These are phyloP conservation scores for Philonicus albiceps DNA, from an alignment of 2,888 invertebrate species.

Conservation along the genomic window DNA sequence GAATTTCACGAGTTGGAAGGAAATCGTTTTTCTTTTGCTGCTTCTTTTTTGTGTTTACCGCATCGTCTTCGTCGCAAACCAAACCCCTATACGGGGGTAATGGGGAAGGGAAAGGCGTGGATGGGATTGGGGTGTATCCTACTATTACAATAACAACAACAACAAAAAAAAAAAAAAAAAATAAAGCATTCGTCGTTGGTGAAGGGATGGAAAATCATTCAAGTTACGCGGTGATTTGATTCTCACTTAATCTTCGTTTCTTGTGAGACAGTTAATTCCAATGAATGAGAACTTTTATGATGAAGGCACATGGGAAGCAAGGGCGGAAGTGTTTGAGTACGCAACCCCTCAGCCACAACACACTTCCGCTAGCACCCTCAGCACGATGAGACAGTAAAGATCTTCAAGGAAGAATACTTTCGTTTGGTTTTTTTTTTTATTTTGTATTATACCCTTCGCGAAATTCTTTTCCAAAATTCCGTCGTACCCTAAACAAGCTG, in stretches of 20 bases:
- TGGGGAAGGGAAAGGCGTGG: not conserved
- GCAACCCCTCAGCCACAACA: not conserved
- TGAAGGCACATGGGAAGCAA: not conserved
- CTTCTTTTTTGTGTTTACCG: not conserved
- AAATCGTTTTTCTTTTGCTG: conserved; percentile 12
- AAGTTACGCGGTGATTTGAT: conserved; percentile 30
- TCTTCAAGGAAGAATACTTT: not conserved
- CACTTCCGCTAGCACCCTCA: not conserved
- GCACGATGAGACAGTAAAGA: not conserved
- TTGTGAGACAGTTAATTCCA: conserved; percentile 32
- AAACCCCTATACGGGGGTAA: not conserved
- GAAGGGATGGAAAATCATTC: conserved; percentile 24
- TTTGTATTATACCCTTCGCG: not conserved
- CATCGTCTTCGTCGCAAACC: not conserved
- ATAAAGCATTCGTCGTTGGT: not conserved
- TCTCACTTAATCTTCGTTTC: conserved; percentile 35
- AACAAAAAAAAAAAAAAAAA: not conserved
- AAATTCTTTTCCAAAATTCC: not conserved
- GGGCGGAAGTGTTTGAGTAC: not conserved
- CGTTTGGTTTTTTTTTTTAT: not conserved
- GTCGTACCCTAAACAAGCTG: not conserved
- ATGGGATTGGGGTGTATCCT: not conserved
- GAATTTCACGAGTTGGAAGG: conserved; percentile 19
- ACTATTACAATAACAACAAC: not conserved
- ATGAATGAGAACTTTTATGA: conserved; percentile 37